A percentile compares a stretch with the other conserved stretches of the same genome.
Conservation (phyloP, 2,888 invertebrate genomes). For the Tipula vernalis region DNA sequence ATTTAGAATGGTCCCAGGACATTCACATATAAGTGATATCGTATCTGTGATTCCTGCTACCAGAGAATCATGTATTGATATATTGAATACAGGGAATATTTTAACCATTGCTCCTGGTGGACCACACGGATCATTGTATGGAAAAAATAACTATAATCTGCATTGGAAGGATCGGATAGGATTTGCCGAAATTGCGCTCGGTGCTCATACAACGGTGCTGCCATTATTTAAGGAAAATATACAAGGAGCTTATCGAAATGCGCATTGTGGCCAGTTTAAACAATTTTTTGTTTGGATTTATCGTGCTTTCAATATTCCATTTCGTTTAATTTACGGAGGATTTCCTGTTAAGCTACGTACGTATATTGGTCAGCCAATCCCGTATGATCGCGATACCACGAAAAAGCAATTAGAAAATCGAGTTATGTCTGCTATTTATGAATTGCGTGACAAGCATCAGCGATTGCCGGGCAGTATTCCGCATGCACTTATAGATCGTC, state of each 20-base stretch:
- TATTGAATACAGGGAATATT: conserved; percentile 75
- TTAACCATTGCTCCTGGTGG: conserved; percentile 93
- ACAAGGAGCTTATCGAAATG: conserved; percentile 85
- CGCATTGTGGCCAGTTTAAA: conserved; percentile 61
- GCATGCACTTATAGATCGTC: conserved; percentile 55
- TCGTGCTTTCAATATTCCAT: conserved; percentile 61
- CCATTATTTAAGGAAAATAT: conserved; percentile 96
- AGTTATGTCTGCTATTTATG: conserved; percentile 52
- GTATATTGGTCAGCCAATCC: conserved; percentile 72
- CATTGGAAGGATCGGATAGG: conserved; percentile 90
- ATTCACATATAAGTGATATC: conserved; percentile 43
- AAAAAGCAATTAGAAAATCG: conserved; percentile 61
- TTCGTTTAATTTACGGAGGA: conserved; percentile 91
- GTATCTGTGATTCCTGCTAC: conserved; percentile 80
- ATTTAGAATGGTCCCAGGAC: conserved; percentile 81
- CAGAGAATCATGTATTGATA: conserved; percentile 71
- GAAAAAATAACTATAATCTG: conserved; percentile 76
- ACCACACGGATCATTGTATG: conserved; percentile 91
- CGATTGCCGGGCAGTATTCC: conserved; percentile 79
- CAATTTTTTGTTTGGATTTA: conserved; percentile 66
- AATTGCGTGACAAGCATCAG: conserved; percentile 69
- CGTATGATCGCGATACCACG: conserved; percentile 56
- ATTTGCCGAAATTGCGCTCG: conserved; percentile 91
- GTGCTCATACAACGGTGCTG: conserved; percentile 83
- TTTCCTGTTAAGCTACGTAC: conserved; percentile 94